Evolutionary conservation across 1,140 invertebrate species (phyloP), one percentile per base, ranked within the genome.

Genomic region (Drosophila novamexicana): DNA sequence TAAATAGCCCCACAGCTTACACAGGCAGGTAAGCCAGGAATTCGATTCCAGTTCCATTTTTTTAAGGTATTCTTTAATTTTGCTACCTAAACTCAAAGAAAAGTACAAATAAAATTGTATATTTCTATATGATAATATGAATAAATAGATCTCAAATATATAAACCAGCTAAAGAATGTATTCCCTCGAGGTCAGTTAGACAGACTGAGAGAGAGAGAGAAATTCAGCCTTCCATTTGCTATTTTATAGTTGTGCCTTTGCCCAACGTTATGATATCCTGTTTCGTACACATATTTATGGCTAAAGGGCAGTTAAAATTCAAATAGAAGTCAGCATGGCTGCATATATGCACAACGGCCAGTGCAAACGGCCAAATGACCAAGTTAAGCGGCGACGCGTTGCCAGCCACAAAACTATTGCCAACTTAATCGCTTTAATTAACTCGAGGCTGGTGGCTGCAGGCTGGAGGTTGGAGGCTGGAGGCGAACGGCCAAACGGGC

Each of bases 391-490:
- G n/a, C 10, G 14, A 14, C 2, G 39, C 29, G 67, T 18, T 65
- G 63, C 32, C 40, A 40, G 49, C 42, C 79, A 36, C 76, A 75
- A 44, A 79, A 59, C 80, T 79, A 83, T 82, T 73, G 70, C 80
- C 61, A 76, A 73, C 76, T 83, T 83, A 83, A 83, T 83, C 80
- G 81, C 69, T 83, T 83, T 84, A 83, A 83, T 83, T 83, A 83
- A 83, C 81, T 84, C 64, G 62, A 70, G 22, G 22, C 22, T 29
- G 22, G 22, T 5, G 22, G 22, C 22, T 29, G 22, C 2, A 29
- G 22, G 52, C 34, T 37, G 22, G 4, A 29, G 22, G 52, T 16
- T 37, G 52, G 22, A 29, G 22, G 52, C 9, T 37, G 52, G n/a
- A 10, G 52, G 8, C 52, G 9, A 54, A 37, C 52, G 34, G 52